phyloP scores from a whole-genome alignment of 2,797 vertebrate species.

The Champsocephalus gunnari region DNA sequence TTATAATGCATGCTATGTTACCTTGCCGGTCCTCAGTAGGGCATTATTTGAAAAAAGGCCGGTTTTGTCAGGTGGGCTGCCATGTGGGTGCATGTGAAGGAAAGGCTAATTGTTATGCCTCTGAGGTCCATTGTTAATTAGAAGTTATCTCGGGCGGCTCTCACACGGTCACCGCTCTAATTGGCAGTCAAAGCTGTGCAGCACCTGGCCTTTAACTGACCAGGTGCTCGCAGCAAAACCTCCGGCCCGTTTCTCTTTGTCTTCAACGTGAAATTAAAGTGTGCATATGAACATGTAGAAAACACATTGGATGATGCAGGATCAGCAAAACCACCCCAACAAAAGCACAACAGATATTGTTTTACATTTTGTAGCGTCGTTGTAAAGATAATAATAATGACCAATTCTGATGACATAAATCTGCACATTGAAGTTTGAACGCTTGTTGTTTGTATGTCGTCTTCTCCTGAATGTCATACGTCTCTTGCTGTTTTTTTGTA shows the following conservation, averaged over 20 bases:
- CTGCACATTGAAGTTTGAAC: too few species aligned
- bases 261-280: too few species aligned
- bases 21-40: conserved; percentile 7
- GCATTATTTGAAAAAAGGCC: conserved; percentile 21
- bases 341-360: too few species aligned
- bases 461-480: too few species aligned
- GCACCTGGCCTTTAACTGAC: conserved; percentile 78
- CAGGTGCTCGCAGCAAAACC: conserved; percentile 68
- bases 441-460: too few species aligned
- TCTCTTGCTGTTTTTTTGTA: too few species aligned
- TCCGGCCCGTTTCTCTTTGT: conserved; percentile 9
- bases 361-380: too few species aligned
- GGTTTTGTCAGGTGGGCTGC: conserved; percentile 37
- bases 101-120: conserved; percentile 76
- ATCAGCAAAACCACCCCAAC: too few species aligned
- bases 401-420: too few species aligned
- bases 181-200: conserved; percentile 73
- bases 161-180: conserved; percentile 75
- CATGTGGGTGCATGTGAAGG: conserved; percentile 63
- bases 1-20: background rate
- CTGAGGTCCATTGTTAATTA: conserved; percentile 76
- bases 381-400: too few species aligned
- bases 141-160: conserved; percentile 68
- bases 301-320: too few species aligned
- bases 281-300: too few species aligned